phyloP scores from a whole-genome alignment of 2,888 invertebrate species.

The Ochropleura plecta region DNA sequence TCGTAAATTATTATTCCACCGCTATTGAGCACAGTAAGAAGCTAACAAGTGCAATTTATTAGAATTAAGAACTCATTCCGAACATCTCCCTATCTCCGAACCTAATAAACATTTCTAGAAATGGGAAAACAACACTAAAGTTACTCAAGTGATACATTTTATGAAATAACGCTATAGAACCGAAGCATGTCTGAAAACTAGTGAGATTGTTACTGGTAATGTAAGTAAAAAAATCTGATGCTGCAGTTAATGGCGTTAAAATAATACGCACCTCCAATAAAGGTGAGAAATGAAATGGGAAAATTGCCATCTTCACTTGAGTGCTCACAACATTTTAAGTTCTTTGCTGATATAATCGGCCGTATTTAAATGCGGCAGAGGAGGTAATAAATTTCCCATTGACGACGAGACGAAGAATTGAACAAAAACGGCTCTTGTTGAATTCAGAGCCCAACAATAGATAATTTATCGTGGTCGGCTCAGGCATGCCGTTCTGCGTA shows the following conservation, averaged over 20 bases:
- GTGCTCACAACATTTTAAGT: slow-evolving; percentile 82
- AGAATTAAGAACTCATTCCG: slow-evolving; percentile 61
- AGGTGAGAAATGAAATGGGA: slow-evolving; percentile 76
- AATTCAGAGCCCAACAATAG: slow-evolving; percentile 87
- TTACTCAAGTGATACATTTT: slow-evolving; percentile 45
- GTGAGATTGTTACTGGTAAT: slow-evolving; percentile 10
- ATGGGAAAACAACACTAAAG: slow-evolving; percentile 48
- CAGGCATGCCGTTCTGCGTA: slow-evolving; percentile 76
- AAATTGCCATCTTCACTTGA: slow-evolving; percentile 82
- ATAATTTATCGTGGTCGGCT: slow-evolving; percentile 88
- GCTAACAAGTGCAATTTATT: slow-evolving; percentile 63
- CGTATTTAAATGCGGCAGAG: slow-evolving; percentile 88
- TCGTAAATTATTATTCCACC: slow-evolving; percentile 60
- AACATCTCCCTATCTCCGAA: slow-evolving; percentile 43
- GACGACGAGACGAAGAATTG: slow-evolving; percentile 89
- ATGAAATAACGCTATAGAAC: slow-evolving; percentile 39
- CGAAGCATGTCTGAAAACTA: slow-evolving; percentile 9
- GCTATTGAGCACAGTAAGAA: slow-evolving; percentile 58
- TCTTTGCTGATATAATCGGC: slow-evolving; percentile 83
- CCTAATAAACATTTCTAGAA: slow-evolving; percentile 56
- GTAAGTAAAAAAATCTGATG: slow-evolving; percentile 24
- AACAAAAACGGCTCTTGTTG: slow-evolving; percentile 89
- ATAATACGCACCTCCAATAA: slow-evolving; percentile 70
- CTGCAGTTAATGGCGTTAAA: slow-evolving; percentile 65
- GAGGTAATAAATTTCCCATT: slow-evolving; percentile 89